These are phyloP conservation scores for Axis porcinus DNA, from an alignment of 2,113 vertebrate species.

Conservation along the genomic window DNA sequence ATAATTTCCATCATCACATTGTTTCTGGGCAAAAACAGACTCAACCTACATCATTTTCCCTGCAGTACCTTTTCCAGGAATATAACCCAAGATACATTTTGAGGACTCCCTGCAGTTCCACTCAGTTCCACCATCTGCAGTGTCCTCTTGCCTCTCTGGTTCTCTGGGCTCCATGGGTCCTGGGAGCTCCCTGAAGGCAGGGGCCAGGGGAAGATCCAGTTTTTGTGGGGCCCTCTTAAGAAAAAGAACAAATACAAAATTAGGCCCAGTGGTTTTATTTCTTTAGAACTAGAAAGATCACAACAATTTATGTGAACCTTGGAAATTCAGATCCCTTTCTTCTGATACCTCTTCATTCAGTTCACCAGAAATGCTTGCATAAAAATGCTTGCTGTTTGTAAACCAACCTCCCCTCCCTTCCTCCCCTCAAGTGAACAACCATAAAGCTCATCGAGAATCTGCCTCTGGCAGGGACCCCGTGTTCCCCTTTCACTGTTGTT, in stretches of 20 bases:
- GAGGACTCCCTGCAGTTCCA: neutral
- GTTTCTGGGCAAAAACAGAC: constrained; percentile 38
- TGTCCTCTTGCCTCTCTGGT: neutral
- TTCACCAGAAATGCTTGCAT: neutral
- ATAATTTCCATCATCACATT: neutral
- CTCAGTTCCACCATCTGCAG: neutral
- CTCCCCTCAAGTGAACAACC: neutral
- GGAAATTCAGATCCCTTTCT: neutral
- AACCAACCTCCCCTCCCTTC: neutral
- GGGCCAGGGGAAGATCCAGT: neutral
- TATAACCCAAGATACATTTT: neutral
- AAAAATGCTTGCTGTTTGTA: neutral
- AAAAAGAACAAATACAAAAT: constrained; percentile 15
- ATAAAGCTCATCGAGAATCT: neutral
- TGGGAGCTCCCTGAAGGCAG: neutral
- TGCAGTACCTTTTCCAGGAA: constrained; percentile 41
- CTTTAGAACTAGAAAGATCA: neutral
- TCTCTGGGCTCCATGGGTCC: neutral
- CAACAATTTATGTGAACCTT: neutral
- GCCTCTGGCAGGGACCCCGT: neutral
- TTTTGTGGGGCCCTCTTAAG: neutral
- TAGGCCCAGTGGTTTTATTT: neutral
- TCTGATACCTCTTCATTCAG: neutral
- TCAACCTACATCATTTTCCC: constrained; percentile 23
- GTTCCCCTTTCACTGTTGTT: neutral